A percentile compares a stretch with the other conserved stretches of the same genome.
These are phyloP conservation scores for Eurytoma californica DNA, from an alignment of 2,888 invertebrate species.

Conservation along the genomic window DNA sequence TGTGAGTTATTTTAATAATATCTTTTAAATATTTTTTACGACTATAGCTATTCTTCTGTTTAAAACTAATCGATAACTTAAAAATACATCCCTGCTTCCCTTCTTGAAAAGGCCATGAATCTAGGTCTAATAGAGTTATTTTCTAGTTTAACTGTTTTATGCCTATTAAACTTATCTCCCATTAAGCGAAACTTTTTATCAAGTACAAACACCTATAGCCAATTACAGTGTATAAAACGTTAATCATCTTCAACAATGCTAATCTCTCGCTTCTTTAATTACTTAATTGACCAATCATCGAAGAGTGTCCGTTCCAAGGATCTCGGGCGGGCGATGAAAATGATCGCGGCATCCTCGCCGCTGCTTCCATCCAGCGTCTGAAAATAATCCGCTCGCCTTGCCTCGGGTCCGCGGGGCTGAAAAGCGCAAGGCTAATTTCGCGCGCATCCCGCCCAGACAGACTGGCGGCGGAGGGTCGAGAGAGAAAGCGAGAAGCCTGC, in stretches of 20 bases:
- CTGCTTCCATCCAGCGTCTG: constrained; percentile 10
- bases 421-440: constrained; percentile 33
- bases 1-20: no score
- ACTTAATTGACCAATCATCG: no score
- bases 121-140: neutral
- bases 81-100: neutral
- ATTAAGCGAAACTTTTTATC: neutral
- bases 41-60: no score
- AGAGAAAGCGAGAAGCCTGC: neutral
- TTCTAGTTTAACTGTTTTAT: neutral
- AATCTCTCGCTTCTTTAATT: no score
- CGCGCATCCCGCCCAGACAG: constrained; percentile 16
- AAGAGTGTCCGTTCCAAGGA: neutral
- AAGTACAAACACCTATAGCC: neutral
- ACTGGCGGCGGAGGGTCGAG: constrained; percentile 13
- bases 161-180: neutral
- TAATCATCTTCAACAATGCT: neutral
- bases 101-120: neutral
- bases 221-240: neutral
- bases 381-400: constrained; percentile 38
- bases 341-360: neutral
- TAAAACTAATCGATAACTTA: no score
- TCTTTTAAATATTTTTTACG: no score
- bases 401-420: neutral
- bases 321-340: neutral